A percentile compares a stretch with the other conserved stretches of the same genome.
These are phyloP conservation scores for Petrocephalus schoutedeni DNA, from an alignment of 2,797 vertebrate genomes.

Conservation along the genomic window DNA sequence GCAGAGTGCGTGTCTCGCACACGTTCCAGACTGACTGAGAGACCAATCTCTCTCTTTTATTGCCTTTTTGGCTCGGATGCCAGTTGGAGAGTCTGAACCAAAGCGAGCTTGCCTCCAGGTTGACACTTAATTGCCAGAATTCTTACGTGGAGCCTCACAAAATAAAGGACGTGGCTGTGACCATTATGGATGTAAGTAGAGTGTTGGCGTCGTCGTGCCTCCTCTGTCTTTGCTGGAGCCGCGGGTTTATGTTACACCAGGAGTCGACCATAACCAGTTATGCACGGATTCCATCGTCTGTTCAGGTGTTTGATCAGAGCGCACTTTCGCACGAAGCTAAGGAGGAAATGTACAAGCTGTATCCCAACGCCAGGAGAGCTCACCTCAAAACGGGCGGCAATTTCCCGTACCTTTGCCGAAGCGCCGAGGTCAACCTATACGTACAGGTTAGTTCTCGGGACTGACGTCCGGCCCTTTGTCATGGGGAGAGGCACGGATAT, in stretches of 20 bases:
- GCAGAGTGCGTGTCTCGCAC: neutral
- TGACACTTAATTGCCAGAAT: slow-evolving; percentile 97
- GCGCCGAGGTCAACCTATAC: slow-evolving; percentile 94
- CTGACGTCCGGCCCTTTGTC: neutral
- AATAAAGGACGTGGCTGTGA: slow-evolving; percentile 88
- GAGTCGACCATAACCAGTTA: neutral
- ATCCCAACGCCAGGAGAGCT: slow-evolving; percentile 87
- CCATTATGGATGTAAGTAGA: slow-evolving; percentile 89
- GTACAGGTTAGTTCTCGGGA: slow-evolving; percentile 70
- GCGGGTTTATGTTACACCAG: neutral
- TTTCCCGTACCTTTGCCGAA: slow-evolving; percentile 93
- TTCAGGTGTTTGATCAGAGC: slow-evolving; percentile 95
- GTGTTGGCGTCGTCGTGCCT: neutral
- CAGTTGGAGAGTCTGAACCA: slow-evolving; percentile 93
- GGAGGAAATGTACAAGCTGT: slow-evolving; percentile 98
- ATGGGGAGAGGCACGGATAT: too few relatives aligned
- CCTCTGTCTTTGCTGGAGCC: neutral
- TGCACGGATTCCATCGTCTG: neutral
- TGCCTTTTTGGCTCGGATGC: slow-evolving; percentile 11
- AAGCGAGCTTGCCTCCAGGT: slow-evolving; percentile 88
- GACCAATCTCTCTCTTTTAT: neutral
- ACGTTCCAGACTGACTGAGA: neutral
- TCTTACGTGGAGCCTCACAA: slow-evolving; percentile 97
- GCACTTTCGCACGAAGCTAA: slow-evolving; percentile 92
- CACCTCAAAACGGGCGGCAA: slow-evolving; percentile 97